Evolutionary conservation across 2,888 invertebrate genomes (phyloP).

Genomic region (Helicoverpa assulta): DNA sequence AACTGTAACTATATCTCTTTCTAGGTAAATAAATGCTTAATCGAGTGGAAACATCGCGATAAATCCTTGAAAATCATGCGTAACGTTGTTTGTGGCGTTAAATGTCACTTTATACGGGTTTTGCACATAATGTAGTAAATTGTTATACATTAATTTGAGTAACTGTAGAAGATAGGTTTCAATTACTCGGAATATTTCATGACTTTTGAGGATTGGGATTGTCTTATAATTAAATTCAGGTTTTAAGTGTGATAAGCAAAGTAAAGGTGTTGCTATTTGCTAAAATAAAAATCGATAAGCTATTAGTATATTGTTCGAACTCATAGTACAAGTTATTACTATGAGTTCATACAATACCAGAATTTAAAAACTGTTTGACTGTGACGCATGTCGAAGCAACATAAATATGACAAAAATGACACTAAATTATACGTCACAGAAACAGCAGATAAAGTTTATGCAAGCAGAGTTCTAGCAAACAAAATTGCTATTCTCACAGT

Average conservation of each 20-base stretch:
- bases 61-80: slow-evolving; percentile 56
- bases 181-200: neutral
- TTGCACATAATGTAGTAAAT: slow-evolving; percentile 19
- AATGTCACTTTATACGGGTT: slow-evolving; percentile 54
- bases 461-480: slow-evolving; percentile 8
- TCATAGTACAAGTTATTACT: neutral
- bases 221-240: no score
- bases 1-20: slow-evolving; percentile 51
- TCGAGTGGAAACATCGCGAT: slow-evolving; percentile 57
- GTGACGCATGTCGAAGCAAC: neutral
- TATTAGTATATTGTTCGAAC: no score
- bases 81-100: slow-evolving; percentile 48
- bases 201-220: neutral
- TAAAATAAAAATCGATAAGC: no score
- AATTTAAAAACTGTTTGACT: neutral
- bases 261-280: no score
- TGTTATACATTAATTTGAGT: slow-evolving; percentile 2
- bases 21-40: slow-evolving; percentile 55
- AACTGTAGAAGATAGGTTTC: neutral
- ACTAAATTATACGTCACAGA: neutral
- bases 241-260: no score
- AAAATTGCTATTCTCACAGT: slow-evolving; percentile 3
- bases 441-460: neutral
- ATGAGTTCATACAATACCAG: neutral
- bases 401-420: neutral